Evolutionary conservation across 2,113 vertebrate species (phyloP).

Genomic region (Colius striatus): DNA sequence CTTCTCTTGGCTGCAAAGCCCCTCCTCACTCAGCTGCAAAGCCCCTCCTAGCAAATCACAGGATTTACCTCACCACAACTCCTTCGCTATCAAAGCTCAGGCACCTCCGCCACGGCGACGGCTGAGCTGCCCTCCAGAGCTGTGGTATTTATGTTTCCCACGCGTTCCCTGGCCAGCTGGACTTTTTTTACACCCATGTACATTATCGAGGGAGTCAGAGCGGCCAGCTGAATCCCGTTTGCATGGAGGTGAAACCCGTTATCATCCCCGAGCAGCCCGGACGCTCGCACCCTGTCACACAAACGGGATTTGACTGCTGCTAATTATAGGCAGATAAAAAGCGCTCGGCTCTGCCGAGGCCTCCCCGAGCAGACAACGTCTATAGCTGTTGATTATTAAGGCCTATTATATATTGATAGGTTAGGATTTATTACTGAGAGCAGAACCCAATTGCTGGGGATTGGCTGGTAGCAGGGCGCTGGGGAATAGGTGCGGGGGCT

Average conservation of each 20-base stretch:
- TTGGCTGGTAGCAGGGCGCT: slow-evolving; percentile 66
- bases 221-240: slow-evolving; percentile 58
- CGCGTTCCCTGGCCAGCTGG: slow-evolving; percentile 41
- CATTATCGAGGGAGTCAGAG: background rate
- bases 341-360: slow-evolving; percentile 23
- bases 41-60: background rate
- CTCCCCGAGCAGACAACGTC: slow-evolving; percentile 67
- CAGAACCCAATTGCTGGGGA: slow-evolving; percentile 60
- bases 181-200: slow-evolving; percentile 54
- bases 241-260: slow-evolving; percentile 52
- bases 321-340: slow-evolving; percentile 73
- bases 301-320: slow-evolving; percentile 51
- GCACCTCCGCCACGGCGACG: background rate
- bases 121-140: background rate
- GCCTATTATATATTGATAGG: slow-evolving; percentile 80
- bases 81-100: background rate
- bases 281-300: background rate
- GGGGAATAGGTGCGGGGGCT: slow-evolving; percentile 75
- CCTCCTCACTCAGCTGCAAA: background rate
- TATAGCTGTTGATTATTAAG: slow-evolving; percentile 74
- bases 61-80: background rate
- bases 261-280: background rate
- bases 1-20: background rate
- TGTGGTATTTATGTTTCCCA: slow-evolving; percentile 4
- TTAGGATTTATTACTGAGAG: slow-evolving; percentile 79